Evolutionary conservation across 2,888 invertebrate species (phyloP), one percentile per base, ranked within the genome.

Genomic region (Panopea generosa): DNA sequence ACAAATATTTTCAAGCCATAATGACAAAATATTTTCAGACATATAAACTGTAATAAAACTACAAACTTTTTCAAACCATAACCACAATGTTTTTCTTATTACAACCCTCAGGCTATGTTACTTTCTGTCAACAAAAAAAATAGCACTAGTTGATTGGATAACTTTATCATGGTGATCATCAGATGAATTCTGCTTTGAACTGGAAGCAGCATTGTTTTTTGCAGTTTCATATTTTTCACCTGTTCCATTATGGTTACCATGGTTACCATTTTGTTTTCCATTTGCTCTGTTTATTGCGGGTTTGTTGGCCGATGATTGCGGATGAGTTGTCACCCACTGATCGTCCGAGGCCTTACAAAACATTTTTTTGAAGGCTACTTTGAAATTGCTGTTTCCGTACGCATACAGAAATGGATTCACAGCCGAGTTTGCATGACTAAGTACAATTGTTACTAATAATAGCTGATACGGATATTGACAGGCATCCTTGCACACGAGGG

Each of bases 401-500:
- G 92, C 91, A 73, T 92, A 92, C 20, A 91, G 79, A 22, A 90
- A 77, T n/a, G 92, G 92, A 69, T 92, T 92, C 27, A 92, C 68
- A 2, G 90, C 85, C 1, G 91, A 91, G 85, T 91, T 92, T 59
- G 89, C 87, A 77, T 92, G 92, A 61, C 91, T 92, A 6, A 92
- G 80, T 0, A 91, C 76, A n/a, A 91, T 89, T 40, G 89, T 87
- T 33, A 83, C 86, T 38, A 90, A 66, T 20, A 90, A 67, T 27
- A 85, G 59, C 16, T 78, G 68, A n/a, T 55, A 61, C 2, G 86
- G 87, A 27, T 78, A 77, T 6, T 53, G 52, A 45, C 84, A 86
- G 9, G 79, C 57, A 9, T 47, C 52, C 0, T 75, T 74, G 56
- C 86, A 86, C 2, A 85, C 61, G 20, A 90, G 49, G 0, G 83